These are phyloP conservation scores for Epistrophe grossulariae DNA, from an alignment of 2,888 invertebrate genomes.

Conservation along the genomic window DNA sequence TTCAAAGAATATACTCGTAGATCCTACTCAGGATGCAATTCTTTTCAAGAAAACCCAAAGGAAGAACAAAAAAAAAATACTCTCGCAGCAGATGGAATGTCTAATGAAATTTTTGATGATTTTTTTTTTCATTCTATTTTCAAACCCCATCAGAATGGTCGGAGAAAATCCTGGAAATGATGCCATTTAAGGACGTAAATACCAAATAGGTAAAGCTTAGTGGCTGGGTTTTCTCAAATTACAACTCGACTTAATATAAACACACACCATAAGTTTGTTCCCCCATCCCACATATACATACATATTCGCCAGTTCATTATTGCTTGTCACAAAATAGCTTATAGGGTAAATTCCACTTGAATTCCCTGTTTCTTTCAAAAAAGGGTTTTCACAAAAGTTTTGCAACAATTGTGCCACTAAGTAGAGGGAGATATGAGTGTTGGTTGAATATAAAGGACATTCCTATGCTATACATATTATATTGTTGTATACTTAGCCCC, in stretches of 20 bases:
- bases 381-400: constrained; percentile 31
- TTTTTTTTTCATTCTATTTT: background rate
- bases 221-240: background rate
- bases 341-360: background rate
- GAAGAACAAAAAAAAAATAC: background rate
- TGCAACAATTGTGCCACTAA: constrained; percentile 28
- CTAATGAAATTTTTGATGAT: background rate
- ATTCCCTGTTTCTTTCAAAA: background rate
- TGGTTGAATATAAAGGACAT: constrained; percentile 22
- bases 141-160: background rate
- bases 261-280: constrained; percentile 19
- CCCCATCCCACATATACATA: no score
- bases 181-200: constrained; percentile 27
- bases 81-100: background rate
- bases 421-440: constrained; percentile 11
- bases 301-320: background rate
- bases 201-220: constrained; percentile 23
- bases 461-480: background rate
- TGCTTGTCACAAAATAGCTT: constrained; percentile 49
- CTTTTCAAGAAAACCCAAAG: background rate
- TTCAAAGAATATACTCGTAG: background rate
- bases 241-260: background rate
- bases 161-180: constrained; percentile 39
- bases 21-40: constrained; percentile 26
- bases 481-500: background rate